Evolutionary conservation across 1,140 invertebrate species (phyloP).

Genomic region (Drosophila rhopaloa): DNA sequence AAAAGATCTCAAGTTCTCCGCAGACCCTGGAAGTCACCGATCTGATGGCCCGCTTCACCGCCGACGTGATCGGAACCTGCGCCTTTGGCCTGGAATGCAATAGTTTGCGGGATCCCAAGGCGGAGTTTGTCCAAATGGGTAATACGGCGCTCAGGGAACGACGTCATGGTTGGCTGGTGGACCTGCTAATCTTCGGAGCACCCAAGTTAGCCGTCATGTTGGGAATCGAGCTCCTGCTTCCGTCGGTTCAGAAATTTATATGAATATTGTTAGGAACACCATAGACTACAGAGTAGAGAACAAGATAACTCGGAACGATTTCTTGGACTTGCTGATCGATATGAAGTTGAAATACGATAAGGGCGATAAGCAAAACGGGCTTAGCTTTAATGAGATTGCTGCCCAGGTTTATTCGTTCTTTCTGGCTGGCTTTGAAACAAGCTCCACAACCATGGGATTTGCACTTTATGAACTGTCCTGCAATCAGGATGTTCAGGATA

Average conservation of each 20-base stretch:
- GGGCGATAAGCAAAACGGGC: slow-evolving; percentile 34
- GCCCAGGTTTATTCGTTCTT: slow-evolving; percentile 86
- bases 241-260: slow-evolving; percentile 84
- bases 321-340: slow-evolving; percentile 86
- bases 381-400: slow-evolving; percentile 53
- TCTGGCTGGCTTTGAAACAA: slow-evolving; percentile 88
- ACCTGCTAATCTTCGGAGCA: slow-evolving; percentile 29
- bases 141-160: slow-evolving; percentile 10
- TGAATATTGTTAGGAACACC: slow-evolving; percentile 63
- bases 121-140: slow-evolving; percentile 84
- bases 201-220: slow-evolving; percentile 34
- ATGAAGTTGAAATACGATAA: slow-evolving; percentile 71
- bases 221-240: slow-evolving; percentile 61
- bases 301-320: slow-evolving; percentile 59
- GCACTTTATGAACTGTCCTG: slow-evolving; percentile 85
- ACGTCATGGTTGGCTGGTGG: slow-evolving; percentile 21
- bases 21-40: slow-evolving; percentile 56
- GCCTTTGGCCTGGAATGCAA: slow-evolving; percentile 88
- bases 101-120: slow-evolving; percentile 84
- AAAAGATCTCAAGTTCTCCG: neutral
- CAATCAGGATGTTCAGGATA: slow-evolving; percentile 86
- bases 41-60: slow-evolving; percentile 70
- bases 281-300: slow-evolving; percentile 56
- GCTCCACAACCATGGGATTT: slow-evolving; percentile 85
- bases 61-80: slow-evolving; percentile 86